Conservation (phyloP, 2,113 vertebrate genomes). For the Epinephelus fuscoguttatus region DNA sequence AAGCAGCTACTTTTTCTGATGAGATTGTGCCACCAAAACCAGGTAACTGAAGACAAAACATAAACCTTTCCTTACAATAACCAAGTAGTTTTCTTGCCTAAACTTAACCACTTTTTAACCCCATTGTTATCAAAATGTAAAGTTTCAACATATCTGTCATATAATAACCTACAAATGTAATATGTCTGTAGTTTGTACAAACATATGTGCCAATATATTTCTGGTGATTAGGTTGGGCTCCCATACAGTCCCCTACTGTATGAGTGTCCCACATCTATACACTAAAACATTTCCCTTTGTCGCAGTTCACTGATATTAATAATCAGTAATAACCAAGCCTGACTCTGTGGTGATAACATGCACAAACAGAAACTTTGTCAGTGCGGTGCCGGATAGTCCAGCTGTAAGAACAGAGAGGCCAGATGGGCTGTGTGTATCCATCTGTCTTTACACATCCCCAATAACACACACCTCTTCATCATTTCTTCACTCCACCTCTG, state of each 20-base stretch:
- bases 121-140: too few relatives aligned
- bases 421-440: conserved; percentile 61
- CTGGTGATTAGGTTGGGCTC: too few relatives aligned
- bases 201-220: too few relatives aligned
- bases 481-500: conserved; percentile 36
- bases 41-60: too few relatives aligned
- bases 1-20: too few relatives aligned
- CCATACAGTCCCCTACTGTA: neutral
- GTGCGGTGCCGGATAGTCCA: conserved; percentile 13
- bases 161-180: too few relatives aligned
- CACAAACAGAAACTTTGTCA: conserved; percentile 14
- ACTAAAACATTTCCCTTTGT: neutral
- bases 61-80: too few relatives aligned
- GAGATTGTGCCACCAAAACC: too few relatives aligned
- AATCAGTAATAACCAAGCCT: conserved; percentile 9
- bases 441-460: conserved; percentile 56
- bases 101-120: too few relatives aligned
- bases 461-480: conserved; percentile 48
- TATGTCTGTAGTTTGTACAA: too few relatives aligned
- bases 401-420: conserved; percentile 44
- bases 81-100: too few relatives aligned
- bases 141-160: too few relatives aligned
- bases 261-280: neutral
- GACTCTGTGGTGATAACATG: conserved; percentile 10
- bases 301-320: neutral